A percentile compares a stretch with the other conserved stretches of the same genome.
Conservation (phyloP, 2,113 vertebrate species). For the Fukomys damarensis region DNA sequence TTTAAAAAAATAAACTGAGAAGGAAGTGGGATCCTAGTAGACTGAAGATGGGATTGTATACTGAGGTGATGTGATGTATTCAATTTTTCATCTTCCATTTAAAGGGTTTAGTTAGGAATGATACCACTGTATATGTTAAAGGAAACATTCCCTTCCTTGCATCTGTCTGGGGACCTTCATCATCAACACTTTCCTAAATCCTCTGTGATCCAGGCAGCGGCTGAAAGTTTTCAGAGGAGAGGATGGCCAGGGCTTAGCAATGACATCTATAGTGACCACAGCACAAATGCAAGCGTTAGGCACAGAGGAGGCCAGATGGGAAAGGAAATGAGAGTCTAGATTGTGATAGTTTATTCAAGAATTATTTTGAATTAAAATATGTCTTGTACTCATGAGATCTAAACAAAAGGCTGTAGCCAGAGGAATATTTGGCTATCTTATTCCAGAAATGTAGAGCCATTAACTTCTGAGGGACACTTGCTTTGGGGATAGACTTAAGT, state of each 20-base stretch:
- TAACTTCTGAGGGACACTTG: not conserved
- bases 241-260: not conserved
- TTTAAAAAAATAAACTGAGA: not conserved
- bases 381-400: not conserved
- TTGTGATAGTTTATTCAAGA: constrained; percentile 26
- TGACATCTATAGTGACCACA: not conserved
- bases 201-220: not conserved
- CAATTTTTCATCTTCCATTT: not conserved
- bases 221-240: constrained; percentile 22
- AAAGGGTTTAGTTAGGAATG: not conserved
- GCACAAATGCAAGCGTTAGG: not conserved
- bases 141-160: not conserved
- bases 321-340: not conserved
- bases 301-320: not conserved
- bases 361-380: constrained; percentile 12
- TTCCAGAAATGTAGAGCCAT: accelerated
- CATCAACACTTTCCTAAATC: not conserved
- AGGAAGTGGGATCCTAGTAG: not conserved
- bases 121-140: not conserved
- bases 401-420: not conserved
- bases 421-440: not conserved
- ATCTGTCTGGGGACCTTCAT: not conserved
- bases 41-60: not conserved
- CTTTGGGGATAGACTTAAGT: not conserved
- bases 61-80: not conserved